phyloP scores from a whole-genome alignment of 2,888 invertebrate species.

The Hedya salicella region DNA sequence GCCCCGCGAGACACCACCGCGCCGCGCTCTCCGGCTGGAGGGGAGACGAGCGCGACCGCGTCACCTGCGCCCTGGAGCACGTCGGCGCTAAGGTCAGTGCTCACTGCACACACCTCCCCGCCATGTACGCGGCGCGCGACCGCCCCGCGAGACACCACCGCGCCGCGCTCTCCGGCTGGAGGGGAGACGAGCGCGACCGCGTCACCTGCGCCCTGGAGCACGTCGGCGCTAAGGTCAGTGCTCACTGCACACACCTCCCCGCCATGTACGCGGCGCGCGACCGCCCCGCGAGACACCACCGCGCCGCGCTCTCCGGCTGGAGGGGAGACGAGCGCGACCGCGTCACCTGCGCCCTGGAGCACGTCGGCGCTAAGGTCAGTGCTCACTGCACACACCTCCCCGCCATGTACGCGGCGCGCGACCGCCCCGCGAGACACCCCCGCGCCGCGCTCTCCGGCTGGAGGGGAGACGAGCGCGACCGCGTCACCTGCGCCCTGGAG shows the following conservation, averaged over 20 bases:
- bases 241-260: slow-evolving; percentile 57
- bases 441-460: slow-evolving; percentile 84
- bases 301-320: slow-evolving; percentile 83
- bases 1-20: slow-evolving; percentile 84
- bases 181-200: slow-evolving; percentile 87
- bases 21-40: slow-evolving; percentile 92
- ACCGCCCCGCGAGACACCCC: slow-evolving; percentile 51
- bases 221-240: slow-evolving; percentile 89
- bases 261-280: slow-evolving; percentile 54
- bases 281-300: slow-evolving; percentile 57
- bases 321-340: slow-evolving; percentile 81
- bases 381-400: no score
- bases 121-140: slow-evolving; percentile 54
- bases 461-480: slow-evolving; percentile 77
- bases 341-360: slow-evolving; percentile 62
- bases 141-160: slow-evolving; percentile 81
- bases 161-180: slow-evolving; percentile 79
- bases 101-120: slow-evolving; percentile 57
- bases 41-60: slow-evolving; percentile 90
- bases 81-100: slow-evolving; percentile 89
- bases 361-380: no score
- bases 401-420: no score
- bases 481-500: slow-evolving; percentile 70
- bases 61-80: slow-evolving; percentile 90
- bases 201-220: slow-evolving; percentile 91